Evolutionary conservation across 2,888 invertebrate species (phyloP).

Genomic region (Apamea crenata): DNA sequence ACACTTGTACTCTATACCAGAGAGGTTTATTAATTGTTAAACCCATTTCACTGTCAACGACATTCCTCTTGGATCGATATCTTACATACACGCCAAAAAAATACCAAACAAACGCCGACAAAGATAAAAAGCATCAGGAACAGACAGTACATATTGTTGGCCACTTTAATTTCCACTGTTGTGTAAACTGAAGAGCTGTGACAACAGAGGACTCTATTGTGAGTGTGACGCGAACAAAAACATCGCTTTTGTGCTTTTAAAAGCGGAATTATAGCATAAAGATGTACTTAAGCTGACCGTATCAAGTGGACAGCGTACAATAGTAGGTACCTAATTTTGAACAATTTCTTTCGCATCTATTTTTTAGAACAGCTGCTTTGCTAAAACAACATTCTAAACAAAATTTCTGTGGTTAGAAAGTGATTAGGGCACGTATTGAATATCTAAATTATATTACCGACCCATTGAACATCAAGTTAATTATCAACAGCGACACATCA

Average conservation of each 20-base stretch:
- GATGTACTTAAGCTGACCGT: slow-evolving; percentile 78
- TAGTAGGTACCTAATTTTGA: slow-evolving; percentile 29
- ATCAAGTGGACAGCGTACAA: slow-evolving; percentile 77
- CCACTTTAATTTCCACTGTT: slow-evolving; percentile 89
- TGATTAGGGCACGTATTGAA: slow-evolving; percentile 62
- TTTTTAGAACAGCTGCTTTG: slow-evolving; percentile 22
- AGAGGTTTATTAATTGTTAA: slow-evolving; percentile 89
- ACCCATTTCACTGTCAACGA: slow-evolving; percentile 90
- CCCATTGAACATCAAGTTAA: slow-evolving; percentile 77
- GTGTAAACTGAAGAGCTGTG: slow-evolving; percentile 89
- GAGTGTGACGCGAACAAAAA: slow-evolving; percentile 81
- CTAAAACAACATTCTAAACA: slow-evolving; percentile 39
- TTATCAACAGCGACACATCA: slow-evolving; percentile 81
- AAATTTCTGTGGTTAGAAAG: slow-evolving; percentile 59
- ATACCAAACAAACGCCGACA: slow-evolving; percentile 80
- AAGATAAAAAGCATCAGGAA: slow-evolving; percentile 84
- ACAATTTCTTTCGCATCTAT: slow-evolving; percentile 4
- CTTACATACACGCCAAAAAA: slow-evolving; percentile 80
- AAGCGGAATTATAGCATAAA: slow-evolving; percentile 76
- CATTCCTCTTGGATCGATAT: slow-evolving; percentile 86
- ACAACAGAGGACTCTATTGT: slow-evolving; percentile 84
- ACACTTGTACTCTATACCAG: slow-evolving; percentile 78
- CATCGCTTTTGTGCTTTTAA: slow-evolving; percentile 80
- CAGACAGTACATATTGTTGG: slow-evolving; percentile 85
- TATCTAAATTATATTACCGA: slow-evolving; percentile 71